phyloP scores from a whole-genome alignment of 2,888 invertebrate species.

The Hermaeophaga mercurialis region DNA sequence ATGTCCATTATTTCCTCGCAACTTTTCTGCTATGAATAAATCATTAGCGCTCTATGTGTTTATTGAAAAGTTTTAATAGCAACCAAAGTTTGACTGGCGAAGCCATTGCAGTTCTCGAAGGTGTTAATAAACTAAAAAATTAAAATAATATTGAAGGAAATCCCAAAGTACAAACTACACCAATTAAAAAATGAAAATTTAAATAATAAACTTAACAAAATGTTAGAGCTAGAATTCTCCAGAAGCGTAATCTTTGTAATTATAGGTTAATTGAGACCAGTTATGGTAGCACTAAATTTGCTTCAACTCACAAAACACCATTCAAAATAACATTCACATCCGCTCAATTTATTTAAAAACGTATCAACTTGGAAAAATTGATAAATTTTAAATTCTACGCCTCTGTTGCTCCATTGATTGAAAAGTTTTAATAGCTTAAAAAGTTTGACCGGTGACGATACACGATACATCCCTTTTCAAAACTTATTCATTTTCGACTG shows the following conservation, averaged over 20 bases:
- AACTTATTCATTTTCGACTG: slow-evolving; percentile 13
- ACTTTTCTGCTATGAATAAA: slow-evolving; percentile 26
- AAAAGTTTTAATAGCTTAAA: slow-evolving; percentile 12
- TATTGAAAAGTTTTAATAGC: slow-evolving; percentile 18
- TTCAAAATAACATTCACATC: too few relatives aligned
- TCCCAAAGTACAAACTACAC: too few relatives aligned
- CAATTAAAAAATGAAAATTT: too few relatives aligned
- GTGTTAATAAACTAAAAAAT: too few relatives aligned
- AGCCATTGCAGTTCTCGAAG: not conserved
- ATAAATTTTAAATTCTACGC: not conserved
- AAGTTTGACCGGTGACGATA: slow-evolving; percentile 7
- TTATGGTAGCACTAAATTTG: too few relatives aligned
- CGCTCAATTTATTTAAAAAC: too few relatives aligned
- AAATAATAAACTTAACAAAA: too few relatives aligned
- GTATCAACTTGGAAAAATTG: not conserved
- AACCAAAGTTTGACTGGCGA: slow-evolving; percentile 4
- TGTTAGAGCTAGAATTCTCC: too few relatives aligned
- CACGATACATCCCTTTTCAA: slow-evolving; percentile 13
- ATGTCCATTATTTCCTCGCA: slow-evolving; percentile 20
- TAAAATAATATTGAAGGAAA: too few relatives aligned
- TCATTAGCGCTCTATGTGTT: slow-evolving; percentile 16
- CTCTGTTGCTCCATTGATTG: not conserved
- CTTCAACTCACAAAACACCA: too few relatives aligned
- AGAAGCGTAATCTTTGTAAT: too few relatives aligned
- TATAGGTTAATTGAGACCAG: too few relatives aligned